Base-by-base conservation (phyloP, 2,888 invertebrate genomes). In the Drosophila algonquin region DNA sequence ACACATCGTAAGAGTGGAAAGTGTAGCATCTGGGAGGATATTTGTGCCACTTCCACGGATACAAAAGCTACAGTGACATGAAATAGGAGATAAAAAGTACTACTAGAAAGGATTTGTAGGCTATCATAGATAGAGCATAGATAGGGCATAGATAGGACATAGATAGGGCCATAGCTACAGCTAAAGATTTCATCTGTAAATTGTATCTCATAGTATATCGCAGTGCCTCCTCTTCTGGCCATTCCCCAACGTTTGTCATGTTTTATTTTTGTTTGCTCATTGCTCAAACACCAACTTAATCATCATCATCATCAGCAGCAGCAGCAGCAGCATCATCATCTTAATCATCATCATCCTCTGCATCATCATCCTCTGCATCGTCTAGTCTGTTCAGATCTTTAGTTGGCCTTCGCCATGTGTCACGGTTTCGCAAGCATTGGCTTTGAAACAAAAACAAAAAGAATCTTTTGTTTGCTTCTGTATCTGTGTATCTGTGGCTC, bases 391-490 rank as follows among this genome's bases (percentile, higher is more conserved):
- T 40, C 12, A n/a, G 7, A 40, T 40, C 40, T 40, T n/a, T 12
- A 27, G 61, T 18, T 81, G 81, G 81, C 81, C 82, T 81, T 81
- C 85, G 74, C 40, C 57, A 67, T 81, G 68, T 81, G 82, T 81
- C 82, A 81, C 82, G 79, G 81, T 81, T 81, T 81, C 85, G 82
- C 72, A 81, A 76, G 82, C 80, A 85, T 81, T 81, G 81, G 76
- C 79, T 81, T 76, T 84, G 85, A 81, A 84, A 72, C 40, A 40
- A 61, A 61, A 57, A 64, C 61, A 51, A 56, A 44, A 61, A 60
- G 18, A 54, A 53, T 69, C 63, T 64, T 61, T 62, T 40, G 27
- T 62, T 59, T 30, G 27, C 18, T 5, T 16, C 51, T 35, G 10
- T 45, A 9, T 21, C 10, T 12, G 1, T 32, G 12, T n/a, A n/a